Base-by-base conservation (phyloP, 2,113 vertebrate genomes). In the Poeciliopsis retropinna region DNA sequence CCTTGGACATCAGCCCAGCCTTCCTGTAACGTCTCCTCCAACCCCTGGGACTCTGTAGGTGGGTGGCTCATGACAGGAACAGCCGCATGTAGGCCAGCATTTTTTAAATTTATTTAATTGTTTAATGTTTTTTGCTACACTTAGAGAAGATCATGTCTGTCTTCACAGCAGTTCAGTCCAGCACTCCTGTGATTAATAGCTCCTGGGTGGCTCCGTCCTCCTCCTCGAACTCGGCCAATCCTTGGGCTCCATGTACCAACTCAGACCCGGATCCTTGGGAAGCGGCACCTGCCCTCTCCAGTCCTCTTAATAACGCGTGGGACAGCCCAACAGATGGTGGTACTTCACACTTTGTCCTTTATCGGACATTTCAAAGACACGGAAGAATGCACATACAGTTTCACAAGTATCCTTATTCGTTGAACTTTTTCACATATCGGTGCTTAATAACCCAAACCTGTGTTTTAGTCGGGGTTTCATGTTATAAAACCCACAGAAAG, bases 211-310 rank as follows among this genome's bases (percentile, higher is more conserved):
- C 78, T 17, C 89, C 85, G 5, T 82, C 90, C 15, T 41, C 90
- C 1, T 89, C 93, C 62, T 72, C 77, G 30, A 84, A 80, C 31
- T 67, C 83, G 11, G 65, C 91, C 76, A 92, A 93, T 66, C 89
- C 91, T 17, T 95, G 94, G 94, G 89, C 89, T 29, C 91, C 94
- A 13, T 82, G 73, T 81, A 80, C 91, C 65, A 92, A 94, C 73
- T 84, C 92, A 0, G 87, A 90, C 72, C 87, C 93, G 10, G 96
- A 96, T 80, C 95, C 94, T 0, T 98, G 97, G 97, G 95, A 96
- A 77, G 89, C 94, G 79, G 90, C 91, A 54, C 94, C 95, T 84
- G 83, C 75, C 67, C 87, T 83, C 60, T 76, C 89, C 61, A 91
- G 88, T 91, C 87, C 89, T 75, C 68, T 88, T 87, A 2, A 88